A percentile compares a stretch with the other conserved stretches of the same genome.
Evolutionary conservation across 2,797 vertebrate species (phyloP).

Genomic region (Chelmon rostratus): DNA sequence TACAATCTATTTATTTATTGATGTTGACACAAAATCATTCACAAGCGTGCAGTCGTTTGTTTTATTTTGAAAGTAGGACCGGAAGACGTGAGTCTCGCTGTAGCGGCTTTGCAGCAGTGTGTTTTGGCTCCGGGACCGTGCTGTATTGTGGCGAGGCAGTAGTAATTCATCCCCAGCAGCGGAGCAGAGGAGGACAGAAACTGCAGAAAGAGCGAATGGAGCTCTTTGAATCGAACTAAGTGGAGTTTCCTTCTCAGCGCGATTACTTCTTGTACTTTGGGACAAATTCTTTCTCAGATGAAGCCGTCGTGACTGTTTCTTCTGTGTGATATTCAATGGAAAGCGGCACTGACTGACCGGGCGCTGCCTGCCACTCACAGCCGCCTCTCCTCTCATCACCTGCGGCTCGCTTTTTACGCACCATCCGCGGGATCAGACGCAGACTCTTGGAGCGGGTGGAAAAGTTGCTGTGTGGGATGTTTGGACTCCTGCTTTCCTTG

Average conservation of each 20-base stretch:
- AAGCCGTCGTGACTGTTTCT: not conserved
- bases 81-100: fast-evolving
- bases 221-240: constrained; percentile 30
- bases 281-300: not conserved
- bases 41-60: not conserved
- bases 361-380: constrained; percentile 39
- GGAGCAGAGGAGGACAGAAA: constrained; percentile 24
- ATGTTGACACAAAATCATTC: not conserved
- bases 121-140: constrained; percentile 63
- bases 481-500: not conserved
- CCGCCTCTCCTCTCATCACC: constrained; percentile 63
- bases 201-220: constrained; percentile 15
- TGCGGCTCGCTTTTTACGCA: constrained; percentile 45
- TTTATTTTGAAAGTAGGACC: constrained; percentile 58
- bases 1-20: not conserved
- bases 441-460: not conserved
- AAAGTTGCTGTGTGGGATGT: constrained; percentile 62
- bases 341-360: constrained; percentile 28
- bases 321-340: not conserved
- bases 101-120: constrained; percentile 2
- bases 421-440: constrained; percentile 10
- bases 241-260: constrained; percentile 9
- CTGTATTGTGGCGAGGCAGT: constrained; percentile 52
- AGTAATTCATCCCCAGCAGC: constrained; percentile 51
- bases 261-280: not conserved